phyloP scores from a whole-genome alignment of 2,888 invertebrate species.

The Lasioglossum oenotherae region DNA sequence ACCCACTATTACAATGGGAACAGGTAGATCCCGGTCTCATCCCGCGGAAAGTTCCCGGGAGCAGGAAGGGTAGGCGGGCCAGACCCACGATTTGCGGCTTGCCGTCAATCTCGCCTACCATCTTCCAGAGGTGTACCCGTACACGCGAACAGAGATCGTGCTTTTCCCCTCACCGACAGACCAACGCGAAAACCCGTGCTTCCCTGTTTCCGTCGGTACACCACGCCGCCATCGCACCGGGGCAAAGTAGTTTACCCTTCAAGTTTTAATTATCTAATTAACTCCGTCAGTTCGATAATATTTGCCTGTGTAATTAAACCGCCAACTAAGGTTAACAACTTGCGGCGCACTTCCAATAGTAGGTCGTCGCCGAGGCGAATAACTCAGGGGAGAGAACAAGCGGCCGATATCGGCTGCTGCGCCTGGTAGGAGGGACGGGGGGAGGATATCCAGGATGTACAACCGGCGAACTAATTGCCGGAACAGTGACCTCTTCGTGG shows the following conservation, averaged over 20 bases:
- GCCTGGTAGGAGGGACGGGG: neutral
- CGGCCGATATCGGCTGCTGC: slow-evolving; percentile 27
- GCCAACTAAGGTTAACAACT: slow-evolving; percentile 70
- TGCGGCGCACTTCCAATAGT: slow-evolving; percentile 62
- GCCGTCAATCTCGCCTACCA: slow-evolving; percentile 56
- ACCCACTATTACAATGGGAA: slow-evolving; percentile 31
- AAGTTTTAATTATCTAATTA: slow-evolving; percentile 81
- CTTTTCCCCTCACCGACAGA: slow-evolving; percentile 1
- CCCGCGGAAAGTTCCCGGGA: slow-evolving; percentile 41
- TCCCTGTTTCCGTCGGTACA: slow-evolving; percentile 23
- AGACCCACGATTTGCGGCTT: slow-evolving; percentile 47
- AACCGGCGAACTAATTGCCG: slow-evolving; percentile 42
- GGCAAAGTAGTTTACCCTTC: slow-evolving; percentile 75
- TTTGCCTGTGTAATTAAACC: slow-evolving; percentile 79
- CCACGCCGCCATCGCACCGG: neutral
- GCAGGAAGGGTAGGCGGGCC: slow-evolving; percentile 34
- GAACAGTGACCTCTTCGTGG: slow-evolving; percentile 11
- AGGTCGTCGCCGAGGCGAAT: slow-evolving; percentile 56
- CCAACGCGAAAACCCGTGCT: neutral
- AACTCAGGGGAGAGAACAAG: slow-evolving; percentile 5
- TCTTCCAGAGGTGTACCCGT: slow-evolving; percentile 41
- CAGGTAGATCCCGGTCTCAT: slow-evolving; percentile 41
- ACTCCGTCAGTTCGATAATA: slow-evolving; percentile 78
- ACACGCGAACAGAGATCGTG: neutral
- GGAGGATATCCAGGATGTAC: neutral